Base-by-base conservation (phyloP, 2,888 invertebrate genomes). In the Nomada fabriciana region DNA sequence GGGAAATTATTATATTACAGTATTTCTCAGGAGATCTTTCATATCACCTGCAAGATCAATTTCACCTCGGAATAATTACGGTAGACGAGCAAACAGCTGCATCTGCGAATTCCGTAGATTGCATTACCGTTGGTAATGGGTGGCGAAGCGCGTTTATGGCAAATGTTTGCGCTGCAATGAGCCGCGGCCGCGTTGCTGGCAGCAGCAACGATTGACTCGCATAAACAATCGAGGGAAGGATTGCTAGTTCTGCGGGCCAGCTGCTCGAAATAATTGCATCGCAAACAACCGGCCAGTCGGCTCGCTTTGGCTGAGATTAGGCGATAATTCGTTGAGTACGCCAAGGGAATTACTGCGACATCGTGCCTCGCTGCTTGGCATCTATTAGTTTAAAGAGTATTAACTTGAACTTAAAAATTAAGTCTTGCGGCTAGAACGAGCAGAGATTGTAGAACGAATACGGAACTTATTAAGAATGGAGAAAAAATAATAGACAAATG, bases 121-220 rank as follows among this genome's bases (percentile, higher is more conserved):
- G 42, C 47, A 25, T 63, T 57, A 57, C n/a, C 42, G 43, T 10
- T 15, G 47, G 52, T 60, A 71, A 72, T 52, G 57, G 64, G 57
- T 63, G 75, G 61, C 29, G n/a, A 65, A 55, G 47, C 63, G 75
- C 23, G 23, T 59, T 70, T 69, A 59, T 36, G 68, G 77, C 73
- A 68, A 77, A 80, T 80, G 82, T 82, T 85, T 85, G 76, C 79
- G 65, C 73, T 80, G 53, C 65, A 70, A 77, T 59, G 53, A 52
- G 63, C 53, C 55, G 53, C 47, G 43, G 57, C 5, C 63, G 63
- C 29, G 70, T 71, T 65, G 59, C 76, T 55, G 71, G 72, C 76
- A 75, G 42, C 78, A 83, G 82, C 83, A 86, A 87, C 86, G 88
- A 90, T 90, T 89, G 88, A 89, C 86, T 90, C 85, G 86, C 88